A percentile compares a stretch with the other conserved stretches of the same genome.
Evolutionary conservation across 2,888 invertebrate genomes (phyloP).

Genomic region (Aphrophora alni): DNA sequence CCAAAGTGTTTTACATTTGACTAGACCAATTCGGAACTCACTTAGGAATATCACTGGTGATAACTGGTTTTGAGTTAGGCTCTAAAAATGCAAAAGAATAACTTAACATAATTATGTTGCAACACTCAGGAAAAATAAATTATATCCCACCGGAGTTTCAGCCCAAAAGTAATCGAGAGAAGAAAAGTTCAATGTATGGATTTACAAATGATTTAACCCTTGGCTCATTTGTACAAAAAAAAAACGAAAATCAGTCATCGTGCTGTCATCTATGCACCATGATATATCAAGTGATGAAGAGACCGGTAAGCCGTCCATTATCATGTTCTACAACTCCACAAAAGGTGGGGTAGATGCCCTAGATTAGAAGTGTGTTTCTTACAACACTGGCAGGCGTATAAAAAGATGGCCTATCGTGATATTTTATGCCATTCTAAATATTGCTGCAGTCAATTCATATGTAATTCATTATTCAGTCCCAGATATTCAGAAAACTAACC

Average conservation of each 20-base stretch:
- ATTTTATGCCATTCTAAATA: slow-evolving; percentile 26
- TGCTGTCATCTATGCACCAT: slow-evolving; percentile 41
- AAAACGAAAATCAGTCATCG: slow-evolving; percentile 29
- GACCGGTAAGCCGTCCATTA: slow-evolving; percentile 29
- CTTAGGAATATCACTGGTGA: slow-evolving; percentile 52
- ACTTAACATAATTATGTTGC: neutral
- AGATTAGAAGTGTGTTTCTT: slow-evolving; percentile 35
- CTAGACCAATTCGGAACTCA: slow-evolving; percentile 49
- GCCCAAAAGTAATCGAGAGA: neutral
- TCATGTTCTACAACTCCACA: slow-evolving; percentile 30
- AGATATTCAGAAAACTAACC: too few species aligned
- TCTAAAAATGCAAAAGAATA: neutral
- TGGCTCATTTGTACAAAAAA: slow-evolving; percentile 29
- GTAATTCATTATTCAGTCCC: too few species aligned
- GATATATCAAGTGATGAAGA: neutral
- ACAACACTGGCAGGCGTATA: slow-evolving; percentile 26
- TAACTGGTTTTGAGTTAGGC: slow-evolving; percentile 53
- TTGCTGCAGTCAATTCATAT: slow-evolving; percentile 26
- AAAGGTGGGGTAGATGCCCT: slow-evolving; percentile 35
- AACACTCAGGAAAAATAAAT: slow-evolving; percentile 26
- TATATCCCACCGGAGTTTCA: slow-evolving; percentile 28
- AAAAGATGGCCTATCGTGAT: slow-evolving; percentile 32
- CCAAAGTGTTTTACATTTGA: slow-evolving; percentile 49
- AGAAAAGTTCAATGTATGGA: neutral
- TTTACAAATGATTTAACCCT: slow-evolving; percentile 14